A percentile compares a stretch with the other conserved stretches of the same genome.
Conservation (phyloP, 2,797 vertebrate species). For the Semaprochilodus insignis region DNA sequence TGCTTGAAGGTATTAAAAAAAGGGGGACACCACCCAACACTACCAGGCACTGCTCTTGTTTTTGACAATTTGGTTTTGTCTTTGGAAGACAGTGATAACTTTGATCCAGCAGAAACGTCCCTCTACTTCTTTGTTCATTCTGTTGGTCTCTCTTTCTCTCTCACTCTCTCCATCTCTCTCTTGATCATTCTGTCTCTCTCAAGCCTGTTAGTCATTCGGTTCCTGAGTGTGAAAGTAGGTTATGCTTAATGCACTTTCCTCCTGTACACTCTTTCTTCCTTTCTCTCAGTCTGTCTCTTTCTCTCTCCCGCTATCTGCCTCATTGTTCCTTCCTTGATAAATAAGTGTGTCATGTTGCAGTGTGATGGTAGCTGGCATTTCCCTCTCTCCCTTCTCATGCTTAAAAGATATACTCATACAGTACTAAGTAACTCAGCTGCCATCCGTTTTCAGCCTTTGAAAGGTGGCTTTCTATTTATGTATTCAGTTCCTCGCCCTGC, state of each 20-base stretch:
- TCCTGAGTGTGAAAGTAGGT: slow-evolving; percentile 47
- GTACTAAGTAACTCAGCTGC: slow-evolving; percentile 2
- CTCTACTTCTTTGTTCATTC: background rate
- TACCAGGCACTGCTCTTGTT: too few species aligned
- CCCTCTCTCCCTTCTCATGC: background rate
- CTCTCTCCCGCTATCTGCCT: background rate
- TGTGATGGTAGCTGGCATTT: background rate
- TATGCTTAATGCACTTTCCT: slow-evolving; percentile 29
- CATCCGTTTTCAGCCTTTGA: background rate
- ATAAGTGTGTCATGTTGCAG: slow-evolving; percentile 34
- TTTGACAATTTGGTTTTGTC: too few species aligned
- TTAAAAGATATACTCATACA: slow-evolving; percentile 14
- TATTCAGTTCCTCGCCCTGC: background rate
- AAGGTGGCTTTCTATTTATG: background rate
- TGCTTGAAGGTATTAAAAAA: too few species aligned
- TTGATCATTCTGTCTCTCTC: slow-evolving; percentile 12
- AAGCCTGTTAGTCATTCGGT: slow-evolving; percentile 29
- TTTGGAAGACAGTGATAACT: too few species aligned
- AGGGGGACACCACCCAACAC: too few species aligned
- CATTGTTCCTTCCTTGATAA: slow-evolving; percentile 51
- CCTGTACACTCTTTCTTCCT: slow-evolving; percentile 9
- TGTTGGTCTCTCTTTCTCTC: background rate
- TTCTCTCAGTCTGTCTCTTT: background rate
- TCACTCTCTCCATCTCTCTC: slow-evolving; percentile 11
- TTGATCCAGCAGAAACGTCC: background rate